These are phyloP conservation scores for Harpalus rubripes DNA, from an alignment of 2,888 invertebrate species.

Conservation along the genomic window DNA sequence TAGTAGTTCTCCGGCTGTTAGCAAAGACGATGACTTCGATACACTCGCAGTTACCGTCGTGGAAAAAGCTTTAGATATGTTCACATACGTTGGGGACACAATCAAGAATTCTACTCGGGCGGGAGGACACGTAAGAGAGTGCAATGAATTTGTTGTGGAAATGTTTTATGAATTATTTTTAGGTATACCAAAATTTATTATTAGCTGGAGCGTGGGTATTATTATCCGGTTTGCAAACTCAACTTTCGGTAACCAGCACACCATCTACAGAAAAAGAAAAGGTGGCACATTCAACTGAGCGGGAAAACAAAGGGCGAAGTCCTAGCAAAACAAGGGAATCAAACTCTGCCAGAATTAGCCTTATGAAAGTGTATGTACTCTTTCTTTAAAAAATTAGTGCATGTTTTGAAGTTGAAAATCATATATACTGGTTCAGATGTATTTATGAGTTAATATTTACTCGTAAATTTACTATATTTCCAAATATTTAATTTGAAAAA, in stretches of 20 bases:
- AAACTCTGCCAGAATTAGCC: constrained; percentile 82
- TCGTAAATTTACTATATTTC: too few species aligned
- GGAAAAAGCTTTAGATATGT: constrained; percentile 92
- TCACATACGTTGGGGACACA: constrained; percentile 88
- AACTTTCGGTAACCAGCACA: constrained; percentile 83
- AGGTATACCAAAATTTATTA: constrained; percentile 93
- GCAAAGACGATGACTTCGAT: constrained; percentile 87
- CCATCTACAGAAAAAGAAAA: constrained; percentile 76
- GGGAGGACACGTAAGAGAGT: constrained; percentile 87
- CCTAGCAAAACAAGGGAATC: constrained; percentile 81
- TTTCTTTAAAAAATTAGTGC: constrained; percentile 6
- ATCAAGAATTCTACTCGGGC: constrained; percentile 92
- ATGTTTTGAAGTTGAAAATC: neutral
- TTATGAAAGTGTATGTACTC: constrained; percentile 83
- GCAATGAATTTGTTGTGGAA: neutral
- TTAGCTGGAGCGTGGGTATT: constrained; percentile 94
- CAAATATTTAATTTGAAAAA: too few species aligned
- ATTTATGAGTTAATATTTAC: too few species aligned
- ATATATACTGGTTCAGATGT: too few species aligned
- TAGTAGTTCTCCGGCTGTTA: constrained; percentile 71
- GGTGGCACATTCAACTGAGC: constrained; percentile 74
- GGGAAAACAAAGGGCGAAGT: constrained; percentile 81
- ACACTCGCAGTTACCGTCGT: constrained; percentile 90
- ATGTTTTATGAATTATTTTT: constrained; percentile 64
- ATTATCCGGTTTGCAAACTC: constrained; percentile 91